Percentiles rank a stretch among this genome's conserved stretches.
These are phyloP conservation scores for Drosophila mettleri DNA, from an alignment of 2,888 invertebrate species.

Conservation along the genomic window DNA sequence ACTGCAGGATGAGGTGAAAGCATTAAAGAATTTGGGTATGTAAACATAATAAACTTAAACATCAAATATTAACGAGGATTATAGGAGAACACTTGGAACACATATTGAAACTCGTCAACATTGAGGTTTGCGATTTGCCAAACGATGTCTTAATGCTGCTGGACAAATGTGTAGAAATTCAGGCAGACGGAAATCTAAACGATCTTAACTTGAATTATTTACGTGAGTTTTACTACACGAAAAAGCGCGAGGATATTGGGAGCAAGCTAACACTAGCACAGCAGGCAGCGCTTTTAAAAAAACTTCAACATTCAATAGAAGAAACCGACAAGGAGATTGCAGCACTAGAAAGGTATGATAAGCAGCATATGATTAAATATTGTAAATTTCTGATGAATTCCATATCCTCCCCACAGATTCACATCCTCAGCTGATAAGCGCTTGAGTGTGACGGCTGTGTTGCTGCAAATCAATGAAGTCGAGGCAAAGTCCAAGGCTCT, in stretches of 20 bases:
- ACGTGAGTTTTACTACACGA: constrained; percentile 73
- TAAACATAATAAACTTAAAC: background rate
- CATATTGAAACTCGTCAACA: constrained; percentile 72
- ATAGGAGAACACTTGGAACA: constrained; percentile 79
- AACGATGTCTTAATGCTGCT: constrained; percentile 72
- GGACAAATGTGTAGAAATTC: constrained; percentile 74
- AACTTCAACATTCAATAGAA: constrained; percentile 62
- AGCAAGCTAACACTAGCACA: constrained; percentile 47
- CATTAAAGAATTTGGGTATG: constrained; percentile 61
- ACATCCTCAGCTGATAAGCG: constrained; percentile 62
- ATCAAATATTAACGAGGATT: background rate
- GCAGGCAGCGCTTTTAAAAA: constrained; percentile 61
- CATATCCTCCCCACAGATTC: constrained; percentile 56
- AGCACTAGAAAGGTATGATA: constrained; percentile 70
- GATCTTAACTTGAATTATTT: constrained; percentile 69
- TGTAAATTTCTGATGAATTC: background rate
- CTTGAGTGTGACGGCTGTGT: constrained; percentile 62
- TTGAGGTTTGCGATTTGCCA: constrained; percentile 79
- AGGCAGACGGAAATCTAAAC: constrained; percentile 69
- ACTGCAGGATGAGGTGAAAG: constrained; percentile 60
- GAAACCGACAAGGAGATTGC: constrained; percentile 63
- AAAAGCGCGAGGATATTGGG: constrained; percentile 74
- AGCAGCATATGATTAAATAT: background rate
- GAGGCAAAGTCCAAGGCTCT: constrained; percentile 68
- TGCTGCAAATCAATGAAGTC: constrained; percentile 64